These are phyloP conservation scores for Ataeniobius toweri DNA, from an alignment of 2,797 vertebrate species.

Conservation along the genomic window DNA sequence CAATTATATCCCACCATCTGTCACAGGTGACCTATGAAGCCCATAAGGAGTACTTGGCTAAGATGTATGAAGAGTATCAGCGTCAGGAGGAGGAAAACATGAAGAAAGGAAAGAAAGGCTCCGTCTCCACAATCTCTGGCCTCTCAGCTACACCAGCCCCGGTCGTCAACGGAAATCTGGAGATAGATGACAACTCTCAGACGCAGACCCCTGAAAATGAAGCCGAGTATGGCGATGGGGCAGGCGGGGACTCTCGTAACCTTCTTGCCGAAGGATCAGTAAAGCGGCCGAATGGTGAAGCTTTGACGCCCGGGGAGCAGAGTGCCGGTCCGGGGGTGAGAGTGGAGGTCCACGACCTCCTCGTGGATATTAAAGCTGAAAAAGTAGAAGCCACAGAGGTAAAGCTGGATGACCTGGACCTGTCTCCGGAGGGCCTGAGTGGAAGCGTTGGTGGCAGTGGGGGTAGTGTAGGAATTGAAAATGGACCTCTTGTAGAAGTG, in stretches of 20 bases:
- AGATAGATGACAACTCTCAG: constrained; percentile 96
- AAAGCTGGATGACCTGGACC: constrained; percentile 96
- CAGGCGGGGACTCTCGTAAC: constrained; percentile 86
- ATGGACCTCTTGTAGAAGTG: constrained; percentile 93
- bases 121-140: constrained; percentile 97
- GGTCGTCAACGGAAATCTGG: constrained; percentile 92
- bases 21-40: constrained; percentile 96
- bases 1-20: constrained; percentile 25
- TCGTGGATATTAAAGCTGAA: constrained; percentile 99
- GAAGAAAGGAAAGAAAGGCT: constrained; percentile 98
- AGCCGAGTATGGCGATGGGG: constrained; percentile 91
- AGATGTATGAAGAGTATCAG: constrained; percentile 99
- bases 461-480: constrained; percentile 81
- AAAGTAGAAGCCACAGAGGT: constrained; percentile 99
- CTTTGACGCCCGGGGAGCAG: constrained; percentile 77
- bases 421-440: constrained; percentile 91
- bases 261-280: constrained; percentile 86
- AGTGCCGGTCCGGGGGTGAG: constrained; percentile 85
- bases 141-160: constrained; percentile 90
- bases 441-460: constrained; percentile 65
- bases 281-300: constrained; percentile 87
- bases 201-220: constrained; percentile 98
- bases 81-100: constrained; percentile 99
- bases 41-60: constrained; percentile 97
- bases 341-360: constrained; percentile 96